Percentiles rank a stretch among this genome's conserved stretches.
phyloP scores from a whole-genome alignment of 1,140 invertebrate species.

The Cydia pomonella region DNA sequence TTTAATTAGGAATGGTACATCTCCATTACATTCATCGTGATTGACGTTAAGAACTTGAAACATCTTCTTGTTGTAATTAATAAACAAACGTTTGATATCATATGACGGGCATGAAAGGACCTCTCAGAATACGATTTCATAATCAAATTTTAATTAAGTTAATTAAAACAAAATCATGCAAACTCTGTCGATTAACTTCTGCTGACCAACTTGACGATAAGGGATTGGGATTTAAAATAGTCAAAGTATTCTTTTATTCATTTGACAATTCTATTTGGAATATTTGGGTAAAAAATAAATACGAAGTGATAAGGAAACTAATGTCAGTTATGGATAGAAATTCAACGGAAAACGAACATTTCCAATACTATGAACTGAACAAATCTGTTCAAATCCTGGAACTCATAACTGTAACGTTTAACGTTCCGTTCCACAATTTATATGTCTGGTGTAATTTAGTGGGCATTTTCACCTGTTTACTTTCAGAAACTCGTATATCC shows the following conservation, averaged over 20 bases:
- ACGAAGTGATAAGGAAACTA: background rate
- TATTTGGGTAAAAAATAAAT: too few relatives aligned
- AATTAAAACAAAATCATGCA: background rate
- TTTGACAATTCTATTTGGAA: too few relatives aligned
- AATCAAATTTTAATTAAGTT: background rate
- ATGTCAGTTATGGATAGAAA: background rate
- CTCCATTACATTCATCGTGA: background rate
- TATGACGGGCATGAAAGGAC: background rate
- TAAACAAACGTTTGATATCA: slow-evolving; percentile 15
- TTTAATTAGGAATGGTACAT: slow-evolving; percentile 13
- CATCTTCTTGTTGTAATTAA: background rate
- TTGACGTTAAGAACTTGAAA: slow-evolving; percentile 18
- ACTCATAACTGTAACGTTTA: slow-evolving; percentile 15
- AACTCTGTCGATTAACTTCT: background rate
- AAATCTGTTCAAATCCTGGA: slow-evolving; percentile 15
- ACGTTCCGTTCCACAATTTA: slow-evolving; percentile 27
- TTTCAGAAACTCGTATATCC: background rate
- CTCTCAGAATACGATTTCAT: background rate
- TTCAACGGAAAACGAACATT: slow-evolving; percentile 17
- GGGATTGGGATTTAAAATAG: too few relatives aligned
- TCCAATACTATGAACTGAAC: slow-evolving; percentile 2
- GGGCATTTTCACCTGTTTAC: slow-evolving; percentile 7
- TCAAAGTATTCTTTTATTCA: too few relatives aligned
- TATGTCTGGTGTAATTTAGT: slow-evolving; percentile 21
- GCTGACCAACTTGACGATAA: too few relatives aligned